Evolutionary conservation across 2,797 vertebrate genomes (phyloP).

Genomic region (Threskiornis aethiopicus): DNA sequence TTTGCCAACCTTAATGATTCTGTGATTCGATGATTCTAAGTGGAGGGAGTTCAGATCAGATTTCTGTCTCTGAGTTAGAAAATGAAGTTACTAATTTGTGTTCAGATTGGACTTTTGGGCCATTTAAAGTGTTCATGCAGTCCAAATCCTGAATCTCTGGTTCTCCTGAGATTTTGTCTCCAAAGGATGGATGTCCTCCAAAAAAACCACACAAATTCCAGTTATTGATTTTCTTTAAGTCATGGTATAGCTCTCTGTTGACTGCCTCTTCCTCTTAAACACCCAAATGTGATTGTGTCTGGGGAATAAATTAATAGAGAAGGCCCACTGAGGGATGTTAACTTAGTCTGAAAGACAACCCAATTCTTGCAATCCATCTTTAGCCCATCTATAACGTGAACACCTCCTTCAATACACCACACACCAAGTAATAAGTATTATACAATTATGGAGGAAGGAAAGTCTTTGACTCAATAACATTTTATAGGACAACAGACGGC

Average conservation of each 20-base stretch:
- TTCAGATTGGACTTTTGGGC: background rate
- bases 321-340: background rate
- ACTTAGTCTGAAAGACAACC: background rate
- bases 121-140: background rate
- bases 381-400: background rate
- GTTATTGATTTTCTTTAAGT: background rate
- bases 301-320: background rate
- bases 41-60: background rate
- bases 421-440: background rate
- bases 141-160: background rate
- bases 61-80: background rate
- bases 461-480: background rate
- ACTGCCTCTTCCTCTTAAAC: background rate
- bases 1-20: no score
- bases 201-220: background rate
- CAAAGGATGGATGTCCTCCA: background rate
- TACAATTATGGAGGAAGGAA: background rate
- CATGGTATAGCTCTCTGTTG: background rate
- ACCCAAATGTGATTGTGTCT: background rate
- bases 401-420: background rate
- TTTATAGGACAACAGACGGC: rapidly evolving
- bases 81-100: background rate
- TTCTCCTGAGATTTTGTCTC: background rate
- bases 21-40: no score
- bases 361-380: background rate